Percentiles rank a stretch among this genome's conserved stretches.
Conservation (phyloP, 2,113 vertebrate genomes). For the Platysternon megacephalum region DNA sequence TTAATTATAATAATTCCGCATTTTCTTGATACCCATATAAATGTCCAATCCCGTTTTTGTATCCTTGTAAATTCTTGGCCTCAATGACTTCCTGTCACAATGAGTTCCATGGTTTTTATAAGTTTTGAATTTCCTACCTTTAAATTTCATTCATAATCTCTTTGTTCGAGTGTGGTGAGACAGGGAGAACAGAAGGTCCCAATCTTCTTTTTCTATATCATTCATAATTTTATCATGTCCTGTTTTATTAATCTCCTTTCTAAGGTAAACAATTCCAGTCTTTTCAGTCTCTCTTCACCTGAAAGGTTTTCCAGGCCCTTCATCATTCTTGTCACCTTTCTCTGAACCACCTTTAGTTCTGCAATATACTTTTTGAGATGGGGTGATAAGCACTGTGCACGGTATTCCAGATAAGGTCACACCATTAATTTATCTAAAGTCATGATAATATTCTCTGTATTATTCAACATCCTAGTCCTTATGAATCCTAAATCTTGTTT, state of each 20-base stretch:
- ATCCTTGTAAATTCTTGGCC: neutral
- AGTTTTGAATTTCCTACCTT: neutral
- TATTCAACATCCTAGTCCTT: neutral
- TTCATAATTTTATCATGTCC: neutral
- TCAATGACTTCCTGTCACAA: neutral
- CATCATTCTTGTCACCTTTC: neutral
- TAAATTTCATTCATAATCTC: conserved; percentile 18
- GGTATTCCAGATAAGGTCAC: neutral
- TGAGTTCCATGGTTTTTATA: neutral
- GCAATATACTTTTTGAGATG: neutral
- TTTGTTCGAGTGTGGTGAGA: neutral
- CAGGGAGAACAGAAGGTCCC: neutral
- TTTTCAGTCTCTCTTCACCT: neutral
- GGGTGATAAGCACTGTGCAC: neutral
- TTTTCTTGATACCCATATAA: neutral
- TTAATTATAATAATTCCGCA: neutral
- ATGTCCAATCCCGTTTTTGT: fast-evolving
- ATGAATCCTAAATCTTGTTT: neutral
- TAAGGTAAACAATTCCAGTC: neutral
- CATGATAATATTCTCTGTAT: neutral
- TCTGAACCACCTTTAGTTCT: neutral
- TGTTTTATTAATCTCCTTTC: neutral
- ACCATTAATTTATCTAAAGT: neutral
- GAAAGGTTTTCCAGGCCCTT: neutral
- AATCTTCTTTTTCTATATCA: neutral